Percentiles rank a stretch among this genome's conserved stretches.
Conservation (phyloP, 1,140 invertebrate species). For the Meloidogyne hapla region DNA sequence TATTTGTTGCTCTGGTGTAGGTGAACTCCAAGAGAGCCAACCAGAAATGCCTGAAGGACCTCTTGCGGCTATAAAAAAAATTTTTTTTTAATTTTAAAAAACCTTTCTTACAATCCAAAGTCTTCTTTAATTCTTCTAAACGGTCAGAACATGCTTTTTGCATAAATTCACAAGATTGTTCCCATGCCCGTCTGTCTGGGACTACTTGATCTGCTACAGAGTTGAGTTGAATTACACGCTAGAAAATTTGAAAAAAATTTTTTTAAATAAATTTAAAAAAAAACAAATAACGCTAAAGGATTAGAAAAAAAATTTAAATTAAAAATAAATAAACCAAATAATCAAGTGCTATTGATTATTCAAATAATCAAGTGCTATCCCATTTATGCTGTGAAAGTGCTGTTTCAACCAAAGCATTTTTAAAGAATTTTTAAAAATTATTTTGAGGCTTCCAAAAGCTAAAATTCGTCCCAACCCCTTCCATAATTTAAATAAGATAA, state of each 20-base stretch:
- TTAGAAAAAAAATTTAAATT: conserved; percentile 35
- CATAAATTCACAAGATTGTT: conserved; percentile 83
- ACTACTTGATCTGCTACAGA: conserved; percentile 88
- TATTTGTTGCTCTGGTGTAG: conserved; percentile 76
- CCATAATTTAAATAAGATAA: conserved; percentile 52
- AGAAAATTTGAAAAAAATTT: conserved; percentile 66
- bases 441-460: too few relatives aligned
- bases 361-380: too few relatives aligned
- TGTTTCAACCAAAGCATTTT: conserved; percentile 81
- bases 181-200: conserved; percentile 88
- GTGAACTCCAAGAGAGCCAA: conserved; percentile 81
- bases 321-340: conserved; percentile 67
- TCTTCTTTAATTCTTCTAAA: conserved; percentile 73
- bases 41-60: conserved; percentile 75
- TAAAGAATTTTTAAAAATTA: too few relatives aligned
- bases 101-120: conserved; percentile 71
- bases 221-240: conserved; percentile 89
- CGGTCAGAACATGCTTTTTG: conserved; percentile 79
- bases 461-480: too few relatives aligned
- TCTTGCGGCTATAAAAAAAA: conserved; percentile 68
- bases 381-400: conserved; percentile 82
- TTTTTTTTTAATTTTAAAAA: not conserved
- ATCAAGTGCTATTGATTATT: conserved; percentile 75
- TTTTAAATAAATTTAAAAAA: too few relatives aligned
- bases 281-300: too few relatives aligned